Evolutionary conservation across 2,113 vertebrate species (phyloP), one percentile per base, ranked within the genome.

Genomic region (Calidris pugnax): DNA sequence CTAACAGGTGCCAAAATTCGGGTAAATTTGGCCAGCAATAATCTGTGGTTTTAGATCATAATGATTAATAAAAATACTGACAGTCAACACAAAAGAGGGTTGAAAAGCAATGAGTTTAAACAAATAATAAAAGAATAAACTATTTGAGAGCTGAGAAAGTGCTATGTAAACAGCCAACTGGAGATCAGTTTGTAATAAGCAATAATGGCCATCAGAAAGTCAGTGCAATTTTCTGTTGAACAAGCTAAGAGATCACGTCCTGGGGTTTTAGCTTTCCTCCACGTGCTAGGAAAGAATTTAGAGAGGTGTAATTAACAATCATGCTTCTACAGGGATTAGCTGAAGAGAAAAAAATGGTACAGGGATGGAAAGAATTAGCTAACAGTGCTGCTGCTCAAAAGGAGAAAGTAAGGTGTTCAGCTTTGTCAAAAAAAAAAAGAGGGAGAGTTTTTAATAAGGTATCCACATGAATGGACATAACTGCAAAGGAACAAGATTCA

Each of bases 301-400:
- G 48, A 93, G 55, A 75, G 26, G 7, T 85, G 37, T 76, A 93
- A 97, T 92, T 96, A 89, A 92, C 68, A 68, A 66, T 76, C 55
- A 33, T 67, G 45, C 5, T 80, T 89, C 86, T 87, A 28, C 22
- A 59, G 53, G 73, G 73, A 84, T 90, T 92, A 90, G 9, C 7
- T 90, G 73, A 64, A 68, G 35, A 84, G 59, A 28, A 86, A 93
- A 91, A 64, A 86, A 84, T 9, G 3, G 17, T 68, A 60, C 15
- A 33, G 12, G 24, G 33, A 53, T 77, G 17, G 60, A 88, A 94
- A 84, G 9, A 84, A 84, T 81, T 77, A 64, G 30, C 18, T 81
- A 78, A 77, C 24, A 67, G 19, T 30, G 6, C 12, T 91, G 48
- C 59, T 72, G 71, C 2, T 4, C 13, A 43, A 75, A 27, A 63